Base-by-base conservation (phyloP, 1,140 invertebrate species). In the Venturia canescens region DNA sequence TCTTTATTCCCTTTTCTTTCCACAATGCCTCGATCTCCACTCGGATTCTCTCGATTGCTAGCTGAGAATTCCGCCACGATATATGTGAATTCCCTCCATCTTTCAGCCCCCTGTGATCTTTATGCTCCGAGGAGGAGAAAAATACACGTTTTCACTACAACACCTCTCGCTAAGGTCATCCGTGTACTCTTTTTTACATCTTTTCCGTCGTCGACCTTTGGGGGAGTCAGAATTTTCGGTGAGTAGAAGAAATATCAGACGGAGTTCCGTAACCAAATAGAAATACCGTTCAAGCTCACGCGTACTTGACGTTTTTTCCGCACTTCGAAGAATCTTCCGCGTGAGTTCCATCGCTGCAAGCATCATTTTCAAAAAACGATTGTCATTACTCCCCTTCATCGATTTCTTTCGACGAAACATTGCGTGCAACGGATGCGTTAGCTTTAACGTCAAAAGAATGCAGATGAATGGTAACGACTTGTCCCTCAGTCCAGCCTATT, bases 391-490 rank as follows among this genome's bases (percentile, higher is more conserved):
- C 53, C 53, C 21, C 0, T 44, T 6, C 38, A 44, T 44, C 53
- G 18, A 57, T 57, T 23, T 57, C 53, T 57, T 11, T 11, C 16
- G 38, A 44, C 38, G 38, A 44, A 21, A 38, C 34, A 27, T 72
- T 26, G 70, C 70, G 21, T 72, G 38, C 11, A 26, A 4, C 34
- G 70, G 16, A 21, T 72, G 44, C 34, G 23, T 48, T 72, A 44
- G 38, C 7, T n/a, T 50, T 50, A 26, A 16, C 21, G 21, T 48
- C 34, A 16, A 72, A 72, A 72, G 70, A 48, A 72, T 72, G 70
- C 70, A 72, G 70, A 72, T 50, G 38, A 72, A 72, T 50, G 38
- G n/a, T 5, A 72, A 23, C 34, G 31, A 34, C 67, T 34, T 72
- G 70, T 72, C 21, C 70, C 38, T 72, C 38, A 38, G 38, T 44